Conservation (phyloP, 2,888 invertebrate species). For the Coremacera marginata region DNA sequence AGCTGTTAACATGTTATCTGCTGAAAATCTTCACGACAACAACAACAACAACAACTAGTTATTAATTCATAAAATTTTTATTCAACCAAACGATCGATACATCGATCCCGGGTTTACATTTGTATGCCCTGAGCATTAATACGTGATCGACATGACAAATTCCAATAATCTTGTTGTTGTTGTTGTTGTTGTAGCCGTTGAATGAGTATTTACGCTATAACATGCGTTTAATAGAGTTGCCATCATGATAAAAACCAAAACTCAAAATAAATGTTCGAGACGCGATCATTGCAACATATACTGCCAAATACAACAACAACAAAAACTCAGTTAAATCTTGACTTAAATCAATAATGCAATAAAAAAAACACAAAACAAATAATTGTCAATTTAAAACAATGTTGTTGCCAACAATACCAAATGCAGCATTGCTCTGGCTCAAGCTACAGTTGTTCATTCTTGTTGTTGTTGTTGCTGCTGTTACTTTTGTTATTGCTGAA, state of each 20-base stretch:
- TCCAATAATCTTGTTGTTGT: constrained; percentile 33
- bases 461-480: constrained; percentile 21
- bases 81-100: constrained; percentile 31
- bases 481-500: constrained; percentile 39
- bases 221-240: constrained; percentile 13
- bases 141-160: constrained; percentile 62
- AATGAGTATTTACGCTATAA: not conserved
- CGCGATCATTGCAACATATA: constrained; percentile 1
- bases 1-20: constrained; percentile 3
- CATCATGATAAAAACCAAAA: not conserved
- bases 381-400: constrained; percentile 37
- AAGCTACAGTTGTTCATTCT: too few species aligned
- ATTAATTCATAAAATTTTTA: constrained; percentile 41
- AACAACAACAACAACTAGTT: constrained; percentile 27
- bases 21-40: constrained; percentile 28
- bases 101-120: constrained; percentile 27
- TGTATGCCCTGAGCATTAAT: constrained; percentile 42
- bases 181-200: not conserved
- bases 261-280: not conserved
- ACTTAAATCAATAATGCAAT: constrained; percentile 55
- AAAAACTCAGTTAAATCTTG: not conserved
- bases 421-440: constrained; percentile 40
- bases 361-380: constrained; percentile 13
- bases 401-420: constrained; percentile 9
- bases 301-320: not conserved